Evolutionary conservation across 1,140 invertebrate genomes (phyloP).

Genomic region (Macrobrachium rosenbergii): DNA sequence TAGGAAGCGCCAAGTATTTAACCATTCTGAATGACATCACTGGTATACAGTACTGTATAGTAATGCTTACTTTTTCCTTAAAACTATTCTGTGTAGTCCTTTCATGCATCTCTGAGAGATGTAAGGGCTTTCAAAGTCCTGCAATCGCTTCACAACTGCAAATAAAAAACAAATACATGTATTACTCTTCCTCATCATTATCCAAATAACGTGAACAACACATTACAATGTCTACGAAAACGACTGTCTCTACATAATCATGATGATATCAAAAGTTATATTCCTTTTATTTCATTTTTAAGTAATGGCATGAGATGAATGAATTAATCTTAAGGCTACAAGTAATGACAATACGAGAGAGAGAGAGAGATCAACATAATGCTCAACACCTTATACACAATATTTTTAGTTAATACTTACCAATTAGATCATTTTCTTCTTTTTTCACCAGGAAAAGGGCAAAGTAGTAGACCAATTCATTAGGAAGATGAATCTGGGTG

Average conservation of each 20-base stretch:
- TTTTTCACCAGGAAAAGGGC: constrained; percentile 87
- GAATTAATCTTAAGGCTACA: too few species aligned
- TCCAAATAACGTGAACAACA: not conserved
- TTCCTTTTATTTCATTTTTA: too few species aligned
- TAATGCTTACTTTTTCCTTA: constrained; percentile 79
- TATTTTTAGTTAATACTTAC: constrained; percentile 74
- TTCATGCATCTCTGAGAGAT: constrained; percentile 83
- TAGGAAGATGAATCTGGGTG: constrained; percentile 81
- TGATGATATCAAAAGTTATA: too few species aligned
- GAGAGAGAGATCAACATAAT: constrained; percentile 10
- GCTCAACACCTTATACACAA: constrained; percentile 72
- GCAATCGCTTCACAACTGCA: constrained; percentile 85
- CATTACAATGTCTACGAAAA: not conserved
- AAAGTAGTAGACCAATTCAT: constrained; percentile 87
- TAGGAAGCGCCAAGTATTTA: too few species aligned
- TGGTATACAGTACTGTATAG: not conserved
- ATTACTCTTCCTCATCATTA: too few species aligned
- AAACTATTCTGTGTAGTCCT: constrained; percentile 78
- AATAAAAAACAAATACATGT: constrained; percentile 50
- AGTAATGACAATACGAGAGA: not conserved
- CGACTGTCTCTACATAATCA: too few species aligned
- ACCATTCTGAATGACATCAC: constrained; percentile 8
- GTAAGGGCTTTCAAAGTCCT: constrained; percentile 96
- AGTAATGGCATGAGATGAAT: too few species aligned
- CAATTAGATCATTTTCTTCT: constrained; percentile 79